Evolutionary conservation across 2,797 vertebrate genomes (phyloP), one percentile per base, ranked within the genome.

Genomic region (Otus scops): DNA sequence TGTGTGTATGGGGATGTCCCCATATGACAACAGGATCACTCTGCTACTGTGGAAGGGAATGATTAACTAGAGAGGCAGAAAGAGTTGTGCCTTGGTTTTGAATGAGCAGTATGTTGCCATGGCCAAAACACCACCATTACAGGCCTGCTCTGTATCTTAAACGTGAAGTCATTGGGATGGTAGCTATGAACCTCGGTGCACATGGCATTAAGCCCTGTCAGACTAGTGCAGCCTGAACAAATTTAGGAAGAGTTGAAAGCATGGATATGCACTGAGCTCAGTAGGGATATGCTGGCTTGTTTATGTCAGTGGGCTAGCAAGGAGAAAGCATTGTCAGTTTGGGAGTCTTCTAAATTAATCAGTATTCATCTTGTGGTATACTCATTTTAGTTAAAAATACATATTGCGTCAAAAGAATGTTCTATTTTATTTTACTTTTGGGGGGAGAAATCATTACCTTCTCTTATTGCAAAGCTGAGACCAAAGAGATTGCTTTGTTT

Each of bases 1-100:
- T 27, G 22, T 0, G 0, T 22, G 2, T 3, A 4, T 15, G 43
- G n/a, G 21, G 30, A 27, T 71, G 68, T 79, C 17, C 60, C 39
- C 36, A n/a, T 32, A 53, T 12, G 39, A 54, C 65, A 73, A 26
- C 22, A 79, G 56, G 32, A 47, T 36, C 14, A 22, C 36, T 65
- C 23, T 24, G 6, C 78, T 85, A 10, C 24, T 67, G 14, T 15
- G 41, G 56, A 43, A 68, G 60, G 39, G n/a, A 34, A 34, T 34
- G 39, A 23, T 68, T 70, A 56, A 41, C 87, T 69, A 8, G 39
- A 32, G 60, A 77, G 36, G 51, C 30, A 38, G 30, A 61, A 86
- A 3, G 16, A 24, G 11, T 63, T 32, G 16, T 82, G 48, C 14
- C 32, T 70, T 65, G 59, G 30, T 82, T 91, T 64, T 89, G 32